A percentile compares a stretch with the other conserved stretches of the same genome.
Evolutionary conservation across 30 jellyfish, hydroid and myxozoan species (phyloP).

Genomic region (Haliclystus octoradiatus): DNA sequence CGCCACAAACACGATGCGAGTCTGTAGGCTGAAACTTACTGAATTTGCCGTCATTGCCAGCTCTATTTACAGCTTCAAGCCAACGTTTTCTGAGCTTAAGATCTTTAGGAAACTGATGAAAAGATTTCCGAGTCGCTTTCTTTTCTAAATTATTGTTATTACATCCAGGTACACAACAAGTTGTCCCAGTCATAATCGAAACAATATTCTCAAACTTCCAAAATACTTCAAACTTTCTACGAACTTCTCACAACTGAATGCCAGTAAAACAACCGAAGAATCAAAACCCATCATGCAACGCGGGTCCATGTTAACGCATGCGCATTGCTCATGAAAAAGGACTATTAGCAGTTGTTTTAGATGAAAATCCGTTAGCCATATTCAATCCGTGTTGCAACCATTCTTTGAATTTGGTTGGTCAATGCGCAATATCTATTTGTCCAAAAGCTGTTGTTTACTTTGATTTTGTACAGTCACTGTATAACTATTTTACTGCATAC

Average conservation of each 20-base stretch:
- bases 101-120: neutral
- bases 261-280: too few relatives aligned
- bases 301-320: too few relatives aligned
- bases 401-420: conserved; percentile 42
- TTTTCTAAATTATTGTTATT: neutral
- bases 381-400: conserved; percentile 34
- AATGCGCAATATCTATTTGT: conserved; percentile 39
- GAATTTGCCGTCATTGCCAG: neutral
- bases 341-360: too few relatives aligned
- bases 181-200: neutral
- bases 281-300: too few relatives aligned
- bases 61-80: neutral
- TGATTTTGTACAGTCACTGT: conserved; percentile 7
- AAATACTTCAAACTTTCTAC: too few relatives aligned
- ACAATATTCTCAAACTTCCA: too few relatives aligned
- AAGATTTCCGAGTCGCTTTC: neutral
- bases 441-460: conserved; percentile 38
- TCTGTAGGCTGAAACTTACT: neutral
- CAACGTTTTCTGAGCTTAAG: neutral
- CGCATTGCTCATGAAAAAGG: too few relatives aligned
- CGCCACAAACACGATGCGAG: neutral
- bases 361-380: conserved; percentile 21
- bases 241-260: too few relatives aligned
- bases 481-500: neutral
- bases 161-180: neutral